Conservation (phyloP, 2,888 invertebrate species). For the Choreutis nemorana region DNA sequence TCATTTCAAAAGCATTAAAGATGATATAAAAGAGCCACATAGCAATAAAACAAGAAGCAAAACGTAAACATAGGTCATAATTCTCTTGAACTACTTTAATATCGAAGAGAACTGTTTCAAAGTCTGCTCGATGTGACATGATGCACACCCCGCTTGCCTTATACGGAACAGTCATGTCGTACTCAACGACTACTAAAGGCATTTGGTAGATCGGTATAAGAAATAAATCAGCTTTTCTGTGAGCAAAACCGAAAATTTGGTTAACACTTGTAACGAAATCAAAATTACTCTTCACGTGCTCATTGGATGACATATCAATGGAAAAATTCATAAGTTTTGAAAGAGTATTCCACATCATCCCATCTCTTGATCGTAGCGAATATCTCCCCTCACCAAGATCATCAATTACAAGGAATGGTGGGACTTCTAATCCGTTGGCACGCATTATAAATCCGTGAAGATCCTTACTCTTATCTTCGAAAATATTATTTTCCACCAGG, state of each 20-base stretch:
- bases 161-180: slow-evolving; percentile 35
- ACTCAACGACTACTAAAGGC: slow-evolving; percentile 34
- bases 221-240: slow-evolving; percentile 37
- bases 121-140: slow-evolving; percentile 36
- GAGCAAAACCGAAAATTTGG: slow-evolving; percentile 31
- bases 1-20: slow-evolving; percentile 26
- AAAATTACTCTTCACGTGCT: slow-evolving; percentile 23
- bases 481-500: slow-evolving; percentile 18
- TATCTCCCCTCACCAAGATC: slow-evolving; percentile 25
- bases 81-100: slow-evolving; percentile 23
- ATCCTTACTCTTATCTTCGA: slow-evolving; percentile 34
- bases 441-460: slow-evolving; percentile 32
- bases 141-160: slow-evolving; percentile 50
- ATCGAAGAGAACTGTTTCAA: slow-evolving; percentile 39
- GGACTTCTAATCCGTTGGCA: slow-evolving; percentile 23
- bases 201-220: slow-evolving; percentile 44
- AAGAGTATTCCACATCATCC: slow-evolving; percentile 38
- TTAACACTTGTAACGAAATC: slow-evolving; percentile 32
- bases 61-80: slow-evolving; percentile 18
- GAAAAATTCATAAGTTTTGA: slow-evolving; percentile 39
- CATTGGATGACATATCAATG: slow-evolving; percentile 28
- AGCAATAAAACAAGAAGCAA: slow-evolving; percentile 26
- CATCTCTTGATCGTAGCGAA: slow-evolving; percentile 32
- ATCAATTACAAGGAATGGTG: slow-evolving; percentile 29
- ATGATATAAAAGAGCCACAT: slow-evolving; percentile 40